phyloP scores from a whole-genome alignment of 2,113 vertebrate species.

The Oreotragus oreotragus region DNA sequence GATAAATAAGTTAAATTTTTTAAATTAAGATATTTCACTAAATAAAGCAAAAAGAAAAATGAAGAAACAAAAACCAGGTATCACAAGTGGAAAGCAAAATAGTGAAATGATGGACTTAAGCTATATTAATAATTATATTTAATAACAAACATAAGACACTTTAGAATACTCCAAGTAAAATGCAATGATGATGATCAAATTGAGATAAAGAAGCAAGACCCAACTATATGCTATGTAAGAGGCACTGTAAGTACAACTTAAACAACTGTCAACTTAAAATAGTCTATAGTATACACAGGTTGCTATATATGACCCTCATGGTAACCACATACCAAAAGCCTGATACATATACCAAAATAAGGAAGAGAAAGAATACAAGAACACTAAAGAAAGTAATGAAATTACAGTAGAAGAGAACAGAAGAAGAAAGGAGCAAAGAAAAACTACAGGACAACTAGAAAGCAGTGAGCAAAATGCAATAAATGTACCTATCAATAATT shows the following conservation, averaged over 20 bases:
- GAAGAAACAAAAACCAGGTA: background rate
- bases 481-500: background rate
- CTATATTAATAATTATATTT: background rate
- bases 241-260: background rate
- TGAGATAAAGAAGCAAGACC: background rate
- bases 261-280: background rate
- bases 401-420: background rate
- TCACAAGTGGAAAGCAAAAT: background rate
- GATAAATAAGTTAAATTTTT: background rate
- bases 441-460: background rate
- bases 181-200: background rate
- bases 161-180: background rate
- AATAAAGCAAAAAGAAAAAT: background rate
- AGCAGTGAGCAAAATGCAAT: background rate
- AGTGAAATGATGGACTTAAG: background rate
- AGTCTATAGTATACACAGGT: background rate
- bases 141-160: background rate
- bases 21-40: background rate
- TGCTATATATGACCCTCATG: background rate
- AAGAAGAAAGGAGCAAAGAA: background rate
- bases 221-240: background rate
- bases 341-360: background rate
- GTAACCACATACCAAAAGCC: background rate
- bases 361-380: background rate
- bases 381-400: background rate